Evolutionary conservation across 2,888 invertebrate species (phyloP), one percentile per base, ranked within the genome.

Genomic region (Hyalella azteca): DNA sequence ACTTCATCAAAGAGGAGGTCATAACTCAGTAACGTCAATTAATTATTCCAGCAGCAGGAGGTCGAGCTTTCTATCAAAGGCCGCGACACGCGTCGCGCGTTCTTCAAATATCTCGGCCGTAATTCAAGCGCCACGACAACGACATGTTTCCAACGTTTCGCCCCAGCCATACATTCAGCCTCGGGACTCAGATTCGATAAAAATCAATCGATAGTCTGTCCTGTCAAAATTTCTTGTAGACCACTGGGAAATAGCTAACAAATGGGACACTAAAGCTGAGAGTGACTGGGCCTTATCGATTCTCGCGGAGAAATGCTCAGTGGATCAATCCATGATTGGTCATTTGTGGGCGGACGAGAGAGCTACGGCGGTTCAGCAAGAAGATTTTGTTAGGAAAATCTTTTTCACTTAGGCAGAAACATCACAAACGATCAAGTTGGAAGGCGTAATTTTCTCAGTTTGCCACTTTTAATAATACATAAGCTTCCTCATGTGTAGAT

Each of bases 141-240:
- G 66, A 66, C 13, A 66, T 36, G 39, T 66, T 66, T 36, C 39
- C 13, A 66, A 5, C 66, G 4, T 66, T 5, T 32, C 66, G 36
- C 36, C 36, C 7, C 66, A 5, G 2, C 3, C 66, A 66, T 66
- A 13, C 36, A 39, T 66, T 66, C 29, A 66, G 29, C 19, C 32
- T 5, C 19, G 36, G 66, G 19, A n/a, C 66, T 15, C 32, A 39
- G 66, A 36, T 36, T 9, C 39, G 39, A 66, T 66, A 36, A 36
- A 66, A 66, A 66, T 66, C 66, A 66, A 66, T 66, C 36, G 66
- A 66, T 66, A 66, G 22, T 66, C 36, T 32, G 36, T 7, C 36
- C 66, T 66, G 39, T 36, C 66, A 66, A 29, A 66, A 66, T 66
- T 66, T 66, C 39, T 1, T 36, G 66, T 19, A 7, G 66, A 15